Percentiles rank a stretch among this genome's conserved stretches.
phyloP scores from a whole-genome alignment of 2,113 vertebrate species.

The Antechinus stuartii region DNA sequence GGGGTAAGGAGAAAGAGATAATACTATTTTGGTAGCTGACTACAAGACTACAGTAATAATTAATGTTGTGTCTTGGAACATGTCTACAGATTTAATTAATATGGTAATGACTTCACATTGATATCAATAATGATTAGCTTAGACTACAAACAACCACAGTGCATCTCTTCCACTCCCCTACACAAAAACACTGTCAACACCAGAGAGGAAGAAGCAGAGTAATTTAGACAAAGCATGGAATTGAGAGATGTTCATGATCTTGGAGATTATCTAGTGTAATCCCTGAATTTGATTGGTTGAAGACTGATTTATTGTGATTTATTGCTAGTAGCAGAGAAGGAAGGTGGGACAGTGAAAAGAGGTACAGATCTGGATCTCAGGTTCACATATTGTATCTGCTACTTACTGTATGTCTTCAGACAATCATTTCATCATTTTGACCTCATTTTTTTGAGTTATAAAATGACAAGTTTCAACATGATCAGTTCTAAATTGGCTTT shows the following conservation, averaged over 20 bases:
- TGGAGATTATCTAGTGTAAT: neutral
- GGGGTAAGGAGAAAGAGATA: neutral
- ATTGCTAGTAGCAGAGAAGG: neutral
- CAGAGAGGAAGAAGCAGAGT: constrained; percentile 28
- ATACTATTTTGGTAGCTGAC: constrained; percentile 20
- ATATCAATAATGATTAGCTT: constrained; percentile 48
- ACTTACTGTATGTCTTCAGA: neutral
- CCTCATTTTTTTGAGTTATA: neutral
- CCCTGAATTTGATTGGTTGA: neutral
- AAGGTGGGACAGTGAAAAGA: neutral
- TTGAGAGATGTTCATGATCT: neutral
- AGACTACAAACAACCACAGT: constrained; percentile 12
- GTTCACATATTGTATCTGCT: neutral
- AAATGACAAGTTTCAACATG: neutral
- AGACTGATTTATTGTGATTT: neutral
- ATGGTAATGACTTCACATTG: constrained; percentile 21
- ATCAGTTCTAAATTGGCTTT: neutral
- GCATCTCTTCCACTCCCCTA: neutral
- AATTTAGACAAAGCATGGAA: neutral
- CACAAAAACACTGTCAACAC: neutral
- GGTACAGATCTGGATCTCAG: neutral
- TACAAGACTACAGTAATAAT: constrained; percentile 48
- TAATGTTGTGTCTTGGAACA: constrained; percentile 23
- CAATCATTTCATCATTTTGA: neutral
- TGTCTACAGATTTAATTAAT: constrained; percentile 55